Percentiles rank a stretch among this genome's conserved stretches.
These are phyloP conservation scores for Neolamprologus multifasciatus DNA, from an alignment of 2,797 vertebrate genomes.

Conservation along the genomic window DNA sequence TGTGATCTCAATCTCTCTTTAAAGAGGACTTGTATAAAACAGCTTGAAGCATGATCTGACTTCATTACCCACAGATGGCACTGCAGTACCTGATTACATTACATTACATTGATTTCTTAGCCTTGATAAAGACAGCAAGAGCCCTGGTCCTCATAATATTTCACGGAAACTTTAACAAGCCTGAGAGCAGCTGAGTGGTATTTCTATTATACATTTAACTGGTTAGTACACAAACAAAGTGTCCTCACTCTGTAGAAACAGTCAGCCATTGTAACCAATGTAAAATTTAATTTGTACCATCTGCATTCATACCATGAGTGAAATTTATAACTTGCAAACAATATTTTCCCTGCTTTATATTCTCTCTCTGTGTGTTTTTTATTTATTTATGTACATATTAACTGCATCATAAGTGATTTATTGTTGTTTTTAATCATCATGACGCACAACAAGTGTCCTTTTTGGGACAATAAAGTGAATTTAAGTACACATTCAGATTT, in stretches of 20 bases:
- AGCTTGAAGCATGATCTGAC: neutral
- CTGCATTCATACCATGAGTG: neutral
- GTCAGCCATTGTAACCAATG: neutral
- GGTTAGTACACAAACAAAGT: neutral
- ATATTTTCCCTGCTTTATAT: neutral
- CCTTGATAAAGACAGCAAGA: neutral
- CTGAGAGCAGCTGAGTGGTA: neutral
- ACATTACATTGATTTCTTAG: neutral
- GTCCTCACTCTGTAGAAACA: neutral
- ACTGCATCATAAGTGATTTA: neutral
- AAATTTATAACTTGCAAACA: neutral
- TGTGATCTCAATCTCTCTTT: neutral
- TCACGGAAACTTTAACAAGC: neutral
- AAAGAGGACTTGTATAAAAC: neutral
- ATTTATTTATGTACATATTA: neutral
- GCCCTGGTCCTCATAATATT: neutral
- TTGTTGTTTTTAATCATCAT: neutral
- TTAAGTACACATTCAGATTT: neutral
- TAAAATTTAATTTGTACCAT: neutral
- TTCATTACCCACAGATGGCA: neutral
- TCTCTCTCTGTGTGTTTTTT: accelerated
- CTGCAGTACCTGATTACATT: neutral
- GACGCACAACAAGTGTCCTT: neutral
- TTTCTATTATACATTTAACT: neutral
- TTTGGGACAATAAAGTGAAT: neutral